phyloP scores from a whole-genome alignment of 2,113 vertebrate species.

The Rutilus rutilus region DNA sequence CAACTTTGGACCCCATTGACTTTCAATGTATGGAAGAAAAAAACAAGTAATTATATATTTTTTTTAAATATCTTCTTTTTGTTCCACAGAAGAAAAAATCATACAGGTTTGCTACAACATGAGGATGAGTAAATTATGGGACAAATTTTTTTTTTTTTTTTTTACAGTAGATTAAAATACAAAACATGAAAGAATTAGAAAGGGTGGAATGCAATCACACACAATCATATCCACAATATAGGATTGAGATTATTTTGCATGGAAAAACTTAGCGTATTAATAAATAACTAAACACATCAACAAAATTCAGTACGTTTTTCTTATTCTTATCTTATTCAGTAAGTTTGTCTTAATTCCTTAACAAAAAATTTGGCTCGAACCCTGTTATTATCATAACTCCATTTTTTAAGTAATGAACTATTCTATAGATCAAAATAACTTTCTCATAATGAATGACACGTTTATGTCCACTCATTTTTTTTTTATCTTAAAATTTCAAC shows the following conservation, averaged over 20 bases:
- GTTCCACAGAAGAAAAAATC: background rate
- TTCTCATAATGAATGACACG: background rate
- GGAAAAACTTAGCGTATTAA: background rate
- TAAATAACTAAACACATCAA: background rate
- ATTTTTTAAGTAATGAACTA: background rate
- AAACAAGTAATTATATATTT: background rate
- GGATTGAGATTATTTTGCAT: background rate
- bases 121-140: background rate
- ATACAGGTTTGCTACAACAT: background rate
- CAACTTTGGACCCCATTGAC: background rate
- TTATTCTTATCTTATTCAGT: background rate
- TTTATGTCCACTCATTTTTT: no score
- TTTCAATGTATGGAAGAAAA: background rate
- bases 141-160: background rate
- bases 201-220: background rate
- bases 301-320: background rate
- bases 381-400: background rate
- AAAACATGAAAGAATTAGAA: background rate
- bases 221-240: no score
- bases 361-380: background rate
- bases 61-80: background rate
- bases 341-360: background rate
- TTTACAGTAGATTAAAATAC: background rate
- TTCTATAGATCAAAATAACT: background rate
- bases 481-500: no score